Conservation (phyloP, 2,888 invertebrate genomes). For the Malacosoma neustria region DNA sequence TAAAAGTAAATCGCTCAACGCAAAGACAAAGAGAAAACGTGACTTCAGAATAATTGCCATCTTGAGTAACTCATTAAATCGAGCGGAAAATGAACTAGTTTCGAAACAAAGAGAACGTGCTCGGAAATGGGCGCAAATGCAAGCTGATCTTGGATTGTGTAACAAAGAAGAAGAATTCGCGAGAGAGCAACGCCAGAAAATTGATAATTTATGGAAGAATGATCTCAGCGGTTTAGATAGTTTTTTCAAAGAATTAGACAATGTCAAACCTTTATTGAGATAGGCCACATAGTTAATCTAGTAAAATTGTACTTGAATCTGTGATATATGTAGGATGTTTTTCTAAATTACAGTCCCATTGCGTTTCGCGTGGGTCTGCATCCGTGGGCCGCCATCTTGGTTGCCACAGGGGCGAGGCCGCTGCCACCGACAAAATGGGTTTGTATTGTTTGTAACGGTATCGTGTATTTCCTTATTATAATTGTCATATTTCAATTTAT, state of each 20-base stretch:
- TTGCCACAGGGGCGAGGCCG: slow-evolving; percentile 71
- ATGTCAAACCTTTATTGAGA: slow-evolving; percentile 65
- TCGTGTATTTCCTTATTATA: slow-evolving; percentile 64
- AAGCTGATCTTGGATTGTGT: slow-evolving; percentile 63
- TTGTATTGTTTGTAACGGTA: slow-evolving; percentile 73
- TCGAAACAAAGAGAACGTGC: slow-evolving; percentile 77
- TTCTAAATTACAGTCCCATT: slow-evolving; percentile 75
- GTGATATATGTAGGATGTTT: slow-evolving; percentile 73
- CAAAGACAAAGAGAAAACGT: slow-evolving; percentile 73
- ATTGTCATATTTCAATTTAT: slow-evolving; percentile 51
- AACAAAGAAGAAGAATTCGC: slow-evolving; percentile 60
- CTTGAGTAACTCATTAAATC: slow-evolving; percentile 72
- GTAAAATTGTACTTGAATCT: slow-evolving; percentile 46
- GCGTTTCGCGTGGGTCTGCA: slow-evolving; percentile 74
- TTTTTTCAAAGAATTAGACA: slow-evolving; percentile 78
- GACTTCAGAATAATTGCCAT: slow-evolving; percentile 79
- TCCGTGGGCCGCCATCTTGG: slow-evolving; percentile 75
- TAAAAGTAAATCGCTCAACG: slow-evolving; percentile 75
- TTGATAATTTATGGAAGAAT: slow-evolving; percentile 70
- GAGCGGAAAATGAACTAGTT: slow-evolving; percentile 76
- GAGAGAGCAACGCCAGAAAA: slow-evolving; percentile 56
- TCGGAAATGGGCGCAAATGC: slow-evolving; percentile 75
- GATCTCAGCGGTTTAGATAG: slow-evolving; percentile 78
- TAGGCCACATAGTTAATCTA: slow-evolving; percentile 50
- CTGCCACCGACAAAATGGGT: slow-evolving; percentile 76